Base-by-base conservation (phyloP, 2,888 invertebrate genomes). In the Erebia ligea region DNA sequence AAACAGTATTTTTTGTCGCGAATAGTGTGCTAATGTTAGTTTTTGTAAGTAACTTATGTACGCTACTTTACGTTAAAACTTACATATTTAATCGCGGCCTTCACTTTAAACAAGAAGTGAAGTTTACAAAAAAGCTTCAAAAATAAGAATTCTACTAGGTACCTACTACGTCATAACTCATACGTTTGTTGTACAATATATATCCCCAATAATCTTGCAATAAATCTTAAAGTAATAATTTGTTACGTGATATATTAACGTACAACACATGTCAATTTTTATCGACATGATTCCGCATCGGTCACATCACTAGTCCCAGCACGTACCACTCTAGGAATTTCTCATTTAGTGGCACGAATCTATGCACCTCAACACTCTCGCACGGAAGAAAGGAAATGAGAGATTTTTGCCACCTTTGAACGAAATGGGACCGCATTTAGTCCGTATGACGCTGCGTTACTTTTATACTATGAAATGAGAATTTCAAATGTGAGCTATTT, bases 271-370 rank as follows among this genome's bases (percentile, higher is more conserved):
- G 13, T 21, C 34, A 62, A 21, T 15, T 42, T 68, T 21, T 67
- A 68, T 64, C 61, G 70, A 63, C 68, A 65, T 59, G 21, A 65
- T 58, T 54, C 57, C n/a, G 57, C 17, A 61, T 68, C 52, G 61
- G 50, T 58, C 58, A 63, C 82, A 78, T 71, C 84, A 75, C 82
- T 84, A 82, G 61, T 52, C 61, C 63, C 65, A 73, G 70, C 74
- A 73, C 73, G 72, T 78, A 80, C 85, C 84, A 81, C 84, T 84
- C 76, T 70, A 84, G 84, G 89, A 88, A 90, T 89, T 90, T 89
- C 82, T 90, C 88, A 90, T 89, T 90, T 88, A 83, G 82, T 80
- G 73, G 77, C 76, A 81, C 78, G 77, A 78, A 81, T 81, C 81
- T 80, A 81, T 84, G 86, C 84, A 84, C 71, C 76, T 74, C 76